Evolutionary conservation across 2,888 invertebrate genomes (phyloP).

Genomic region (Crematogaster levior): DNA sequence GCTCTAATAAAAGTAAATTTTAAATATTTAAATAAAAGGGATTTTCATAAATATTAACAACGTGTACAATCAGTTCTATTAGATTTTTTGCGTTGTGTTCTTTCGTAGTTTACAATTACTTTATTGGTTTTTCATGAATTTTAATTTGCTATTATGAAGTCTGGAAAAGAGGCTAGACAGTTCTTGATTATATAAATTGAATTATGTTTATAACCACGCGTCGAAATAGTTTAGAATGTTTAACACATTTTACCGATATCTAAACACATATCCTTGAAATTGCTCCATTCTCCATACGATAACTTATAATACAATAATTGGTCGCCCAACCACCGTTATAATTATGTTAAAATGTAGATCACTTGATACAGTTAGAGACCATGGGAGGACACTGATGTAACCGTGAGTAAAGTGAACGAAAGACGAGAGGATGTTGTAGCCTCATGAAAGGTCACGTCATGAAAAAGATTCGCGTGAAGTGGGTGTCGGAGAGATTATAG

Average conservation of each 20-base stretch:
- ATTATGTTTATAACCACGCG: background rate
- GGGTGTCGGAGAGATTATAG: conserved; percentile 62
- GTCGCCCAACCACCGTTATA: background rate
- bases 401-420: background rate
- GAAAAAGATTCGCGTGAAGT: conserved; percentile 68
- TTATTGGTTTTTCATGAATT: background rate
- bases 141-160: background rate
- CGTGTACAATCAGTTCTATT: background rate
- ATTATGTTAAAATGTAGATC: background rate
- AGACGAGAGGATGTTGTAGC: conserved; percentile 55
- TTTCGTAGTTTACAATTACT: background rate
- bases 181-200: background rate
- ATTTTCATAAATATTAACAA: background rate
- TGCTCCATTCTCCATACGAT: background rate
- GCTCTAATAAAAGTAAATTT: background rate
- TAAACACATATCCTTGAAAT: background rate
- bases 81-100: background rate
- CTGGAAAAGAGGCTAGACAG: background rate
- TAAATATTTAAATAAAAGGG: background rate
- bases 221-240: background rate
- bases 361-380: conserved; percentile 16
- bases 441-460: conserved; percentile 66
- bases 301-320: background rate
- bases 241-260: background rate
- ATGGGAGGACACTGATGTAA: background rate